A percentile compares a stretch with the other conserved stretches of the same genome.
Conservation (phyloP, 2,113 vertebrate species). For the Pollachius pollachius region DNA sequence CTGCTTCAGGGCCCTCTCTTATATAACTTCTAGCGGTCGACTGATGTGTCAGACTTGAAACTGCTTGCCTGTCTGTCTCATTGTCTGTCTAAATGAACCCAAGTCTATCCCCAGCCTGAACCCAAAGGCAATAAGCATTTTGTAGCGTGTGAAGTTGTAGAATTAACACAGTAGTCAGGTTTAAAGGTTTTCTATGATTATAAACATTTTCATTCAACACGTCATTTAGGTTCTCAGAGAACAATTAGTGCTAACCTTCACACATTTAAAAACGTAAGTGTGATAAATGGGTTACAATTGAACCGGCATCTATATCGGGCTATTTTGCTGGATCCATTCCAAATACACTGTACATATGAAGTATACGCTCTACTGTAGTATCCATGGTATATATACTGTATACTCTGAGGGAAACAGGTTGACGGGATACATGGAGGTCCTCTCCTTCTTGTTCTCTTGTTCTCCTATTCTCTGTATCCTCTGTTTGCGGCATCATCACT, state of each 20-base stretch:
- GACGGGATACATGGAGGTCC: not conserved
- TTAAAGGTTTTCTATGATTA: not conserved
- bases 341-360: not conserved
- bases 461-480: slow-evolving; percentile 2
- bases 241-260: too few species aligned
- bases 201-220: not conserved
- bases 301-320: too few species aligned
- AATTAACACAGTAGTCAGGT: too few species aligned
- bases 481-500: slow-evolving; percentile 9
- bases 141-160: too few species aligned
- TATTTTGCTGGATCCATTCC: not conserved
- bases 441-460: not conserved
- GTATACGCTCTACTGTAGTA: not conserved
- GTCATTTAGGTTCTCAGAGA: not conserved
- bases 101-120: not conserved
- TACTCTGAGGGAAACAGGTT: not conserved
- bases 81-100: not conserved
- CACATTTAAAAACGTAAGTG: too few species aligned
- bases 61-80: slow-evolving; percentile 38
- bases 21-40: slow-evolving; percentile 36
- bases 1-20: slow-evolving; percentile 39
- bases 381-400: too few species aligned
- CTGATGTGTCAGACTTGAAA: slow-evolving; percentile 40
- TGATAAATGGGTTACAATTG: too few species aligned
- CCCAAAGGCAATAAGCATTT: too few species aligned